Evolutionary conservation across 2,113 vertebrate genomes (phyloP), one percentile per base, ranked within the genome.

Genomic region (Corythornis vintsioides): DNA sequence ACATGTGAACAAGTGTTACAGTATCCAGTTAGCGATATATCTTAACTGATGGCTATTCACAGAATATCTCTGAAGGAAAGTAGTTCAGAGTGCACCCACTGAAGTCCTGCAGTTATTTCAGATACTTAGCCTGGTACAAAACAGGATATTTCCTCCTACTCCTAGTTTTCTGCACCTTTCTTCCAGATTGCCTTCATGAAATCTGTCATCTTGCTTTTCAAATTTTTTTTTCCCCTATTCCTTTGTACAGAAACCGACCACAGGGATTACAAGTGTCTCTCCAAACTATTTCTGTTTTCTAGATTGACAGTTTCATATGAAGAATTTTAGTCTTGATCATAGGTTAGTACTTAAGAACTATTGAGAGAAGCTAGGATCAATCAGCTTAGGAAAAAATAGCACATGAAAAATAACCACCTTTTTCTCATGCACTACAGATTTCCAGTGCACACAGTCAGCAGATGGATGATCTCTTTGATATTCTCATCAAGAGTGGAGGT

Each of bases 401-500:
- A 18, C 15, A 28, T 72, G 29, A 55, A 22, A 73, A 84, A 82
- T 42, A 63, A 63, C 84, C 94, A 96, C 67, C 65, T 14, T 45
- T 33, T 33, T 91, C 4, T 85, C 93, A 33, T 94, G 52, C 33
- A 50, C 83, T 86, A 18, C 93, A 99, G 99, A 86, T 98, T 95
- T 97, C 98, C 95, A 98, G 92, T 11, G 98, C 98, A 22, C 98
- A 98, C 90, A 99, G 99, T 94, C 99, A 99, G 97, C 99, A 99
- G 95, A 99, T 99, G 99, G 99, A 99, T 29, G 99, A 99, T 95
- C 98, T 99, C 92, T 99, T 99, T 64, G 99, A 99, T 94, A 99
- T 99, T 91, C 99, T 99, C 83, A 99, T 99, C 95, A 98, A 99
- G 95, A 99, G 99, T 2, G 99, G 99, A 98, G 99, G 99, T 99